Percentiles rank a stretch among this genome's conserved stretches.
phyloP scores from a whole-genome alignment of 2,113 vertebrate species.

The Ivindomyrus marchei region DNA sequence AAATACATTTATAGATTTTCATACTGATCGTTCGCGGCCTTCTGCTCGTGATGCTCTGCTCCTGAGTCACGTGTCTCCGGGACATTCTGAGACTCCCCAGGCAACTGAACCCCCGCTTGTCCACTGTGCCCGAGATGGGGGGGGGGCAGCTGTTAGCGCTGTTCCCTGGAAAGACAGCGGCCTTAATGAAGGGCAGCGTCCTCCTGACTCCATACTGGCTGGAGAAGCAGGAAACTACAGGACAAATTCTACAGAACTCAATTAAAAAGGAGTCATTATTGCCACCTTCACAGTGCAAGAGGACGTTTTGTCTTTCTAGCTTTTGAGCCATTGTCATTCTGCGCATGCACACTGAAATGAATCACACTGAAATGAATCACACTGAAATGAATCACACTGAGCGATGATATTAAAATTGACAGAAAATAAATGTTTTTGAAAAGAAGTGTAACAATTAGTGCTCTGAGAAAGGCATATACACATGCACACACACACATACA shows the following conservation, averaged over 20 bases:
- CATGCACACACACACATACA: too few species aligned
- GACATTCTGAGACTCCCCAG: neutral
- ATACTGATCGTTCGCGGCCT: neutral
- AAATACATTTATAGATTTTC: neutral
- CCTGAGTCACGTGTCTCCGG: neutral
- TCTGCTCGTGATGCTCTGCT: neutral
- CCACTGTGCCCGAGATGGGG: neutral
- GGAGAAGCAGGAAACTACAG: neutral
- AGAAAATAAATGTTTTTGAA: neutral
- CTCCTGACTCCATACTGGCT: neutral
- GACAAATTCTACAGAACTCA: neutral
- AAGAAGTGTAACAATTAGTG: neutral
- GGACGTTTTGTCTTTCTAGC: neutral
- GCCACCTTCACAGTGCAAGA: neutral
- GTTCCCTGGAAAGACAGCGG: neutral
- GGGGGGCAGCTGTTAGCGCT: neutral
- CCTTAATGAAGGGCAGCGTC: neutral
- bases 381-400: neutral
- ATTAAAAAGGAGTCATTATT: neutral
- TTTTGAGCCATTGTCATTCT: neutral
- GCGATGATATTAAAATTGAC: neutral
- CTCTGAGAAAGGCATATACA: neutral
- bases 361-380: neutral
- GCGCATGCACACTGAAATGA: neutral
- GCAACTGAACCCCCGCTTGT: neutral